These are phyloP conservation scores for Ceryle rudis DNA, from an alignment of 2,797 vertebrate species.

Conservation along the genomic window DNA sequence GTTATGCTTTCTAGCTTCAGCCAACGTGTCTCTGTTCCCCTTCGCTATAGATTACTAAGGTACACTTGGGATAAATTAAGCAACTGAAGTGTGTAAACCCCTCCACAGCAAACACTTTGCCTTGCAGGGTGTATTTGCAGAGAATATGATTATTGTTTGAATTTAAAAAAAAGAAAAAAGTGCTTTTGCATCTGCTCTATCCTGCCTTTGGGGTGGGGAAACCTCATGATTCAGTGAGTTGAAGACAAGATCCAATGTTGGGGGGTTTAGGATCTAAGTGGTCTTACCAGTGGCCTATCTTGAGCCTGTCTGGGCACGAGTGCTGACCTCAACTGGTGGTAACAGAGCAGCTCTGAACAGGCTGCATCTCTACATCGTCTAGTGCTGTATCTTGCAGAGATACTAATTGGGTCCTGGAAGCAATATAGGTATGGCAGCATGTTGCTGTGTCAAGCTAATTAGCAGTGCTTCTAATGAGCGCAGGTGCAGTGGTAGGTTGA, in stretches of 20 bases:
- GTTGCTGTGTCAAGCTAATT: constrained; percentile 64
- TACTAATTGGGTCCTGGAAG: constrained; percentile 68
- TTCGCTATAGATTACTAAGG: neutral
- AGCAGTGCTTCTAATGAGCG: constrained; percentile 37
- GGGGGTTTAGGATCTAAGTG: neutral
- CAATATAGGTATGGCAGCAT: constrained; percentile 46
- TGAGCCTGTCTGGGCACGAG: neutral
- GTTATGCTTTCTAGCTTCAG: constrained; percentile 32
- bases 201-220: neutral
- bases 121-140: neutral
- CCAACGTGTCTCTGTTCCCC: neutral
- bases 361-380: neutral
- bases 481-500: constrained; percentile 50
- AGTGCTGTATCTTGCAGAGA: constrained; percentile 25
- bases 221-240: neutral
- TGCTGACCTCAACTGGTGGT: neutral
- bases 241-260: neutral
- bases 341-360: constrained; percentile 1
- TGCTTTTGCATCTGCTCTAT: neutral
- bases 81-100: neutral
- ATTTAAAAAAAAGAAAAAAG: neutral
- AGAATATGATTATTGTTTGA: neutral
- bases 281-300: neutral
- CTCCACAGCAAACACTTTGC: neutral
- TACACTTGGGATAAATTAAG: constrained; percentile 23